Evolutionary conservation across 2,113 vertebrate species (phyloP), one percentile per base, ranked within the genome.

Genomic region (Petrocephalus microphthalmus): DNA sequence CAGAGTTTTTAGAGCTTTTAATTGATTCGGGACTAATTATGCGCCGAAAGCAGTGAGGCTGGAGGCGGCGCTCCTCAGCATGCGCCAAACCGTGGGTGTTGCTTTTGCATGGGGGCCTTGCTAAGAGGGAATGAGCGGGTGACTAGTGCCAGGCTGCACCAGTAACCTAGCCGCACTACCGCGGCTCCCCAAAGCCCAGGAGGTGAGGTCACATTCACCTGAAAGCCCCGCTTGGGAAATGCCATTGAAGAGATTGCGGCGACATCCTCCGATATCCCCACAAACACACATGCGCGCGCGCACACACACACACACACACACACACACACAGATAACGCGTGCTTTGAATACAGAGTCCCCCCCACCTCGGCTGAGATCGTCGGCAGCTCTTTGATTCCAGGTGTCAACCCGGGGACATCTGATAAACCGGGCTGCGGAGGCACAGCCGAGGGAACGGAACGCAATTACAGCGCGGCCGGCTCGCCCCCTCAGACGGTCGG

Each of bases 1-100:
- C 3, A 6, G n/a, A 60, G 51, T 88, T 88, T 88, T 88, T 81
- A n/a, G 25, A 8, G 89, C 64, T 81, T 88, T 86, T 88, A 88
- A 90, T 88, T 90, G 89, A 90, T 86, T 64, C 67, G 49, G 67
- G 49, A n/a, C 52, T 88, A 84, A 83, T 88, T 60, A 60, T 13
- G 53, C 47, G 42, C 22, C 7, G n/a, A 25, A 20, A 22, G 45
- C 74, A 57, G 6, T 81, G 8, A 87, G 87, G 54, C 87, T 25
- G 49, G 37, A 81, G 67, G 47, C 64, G 25, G 45, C 22, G 20
- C 45, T n/a, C 17, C 60, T 7, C 49, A 29, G 67, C 49, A 54
- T 37, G 87, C 10, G 52, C 67, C 52, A 53, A n/a, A 87, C 49
- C 56, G 13, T 47, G 42, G 22, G 8, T 20, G 19, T 25, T 37